phyloP scores from a whole-genome alignment of 1,140 invertebrate species.

The roundworm (Caenorhabditis elegans) region DNA sequence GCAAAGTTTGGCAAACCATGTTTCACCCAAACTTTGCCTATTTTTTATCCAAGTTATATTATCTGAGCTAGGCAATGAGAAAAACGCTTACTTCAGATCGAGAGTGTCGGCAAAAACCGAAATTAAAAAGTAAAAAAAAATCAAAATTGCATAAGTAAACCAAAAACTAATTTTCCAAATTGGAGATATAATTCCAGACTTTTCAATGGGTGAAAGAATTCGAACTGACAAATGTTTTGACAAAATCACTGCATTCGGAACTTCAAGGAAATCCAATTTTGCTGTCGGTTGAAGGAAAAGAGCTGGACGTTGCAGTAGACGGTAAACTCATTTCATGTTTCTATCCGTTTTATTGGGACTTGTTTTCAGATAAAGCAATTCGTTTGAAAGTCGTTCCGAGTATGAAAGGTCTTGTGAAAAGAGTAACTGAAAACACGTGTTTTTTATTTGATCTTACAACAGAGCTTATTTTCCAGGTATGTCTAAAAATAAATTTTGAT shows the following conservation, averaged over 20 bases:
- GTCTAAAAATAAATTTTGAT: not conserved
- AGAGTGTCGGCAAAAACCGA: no score
- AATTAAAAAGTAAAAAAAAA: no score
- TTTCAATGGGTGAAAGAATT: not conserved
- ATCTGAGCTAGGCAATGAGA: no score
- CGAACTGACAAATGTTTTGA: not conserved
- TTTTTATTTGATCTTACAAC: not conserved
- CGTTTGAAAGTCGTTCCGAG: not conserved
- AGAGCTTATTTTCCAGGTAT: not conserved
- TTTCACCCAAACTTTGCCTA: no score
- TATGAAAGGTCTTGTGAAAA: not conserved
- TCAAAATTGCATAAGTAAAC: no score
- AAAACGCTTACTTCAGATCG: no score
- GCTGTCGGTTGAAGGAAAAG: not conserved
- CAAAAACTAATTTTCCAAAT: no score
- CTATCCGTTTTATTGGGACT: not conserved
- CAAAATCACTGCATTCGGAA: not conserved
- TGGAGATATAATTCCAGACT: not conserved
- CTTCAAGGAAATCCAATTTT: not conserved
- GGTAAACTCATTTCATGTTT: not conserved
- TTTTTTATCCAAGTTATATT: no score
- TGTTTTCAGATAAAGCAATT: not conserved
- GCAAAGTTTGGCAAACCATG: no score
- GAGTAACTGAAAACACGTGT: not conserved
- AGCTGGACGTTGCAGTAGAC: not conserved